Evolutionary conservation across 2,888 invertebrate species (phyloP), one percentile per base, ranked within the genome.

Genomic region (Ellobium chinense): DNA sequence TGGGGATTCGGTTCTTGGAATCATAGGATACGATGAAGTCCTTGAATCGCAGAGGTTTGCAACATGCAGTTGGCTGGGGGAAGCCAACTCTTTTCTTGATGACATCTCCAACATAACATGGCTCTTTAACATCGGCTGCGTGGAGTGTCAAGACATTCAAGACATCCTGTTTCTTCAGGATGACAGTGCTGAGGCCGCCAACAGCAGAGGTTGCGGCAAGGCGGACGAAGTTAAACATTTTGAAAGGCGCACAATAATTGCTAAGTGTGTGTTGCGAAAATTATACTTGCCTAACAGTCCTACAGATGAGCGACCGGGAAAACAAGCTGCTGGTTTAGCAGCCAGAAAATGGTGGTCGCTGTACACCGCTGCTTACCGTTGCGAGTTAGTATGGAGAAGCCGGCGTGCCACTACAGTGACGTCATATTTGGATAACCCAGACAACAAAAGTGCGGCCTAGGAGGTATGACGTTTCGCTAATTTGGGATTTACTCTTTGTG

Each of bases 11-110:
- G 36, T 80, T 80, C 70, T 74, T 80, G 1, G 80, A 73, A 27
- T 80, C 80, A 29, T 80, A 80, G 18, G 80, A 80, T 7, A 80
- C 74, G 54, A 80, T 80, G 63, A 80, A 80, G 69, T 80, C 80
- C 62, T 80, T 80, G 75, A 73, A 80, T 24, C 80, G 54, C 69
- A 80, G 46, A 24, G 75, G 80, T 29, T 80, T 80, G 56, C 80
- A 80, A 62, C 80, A 80, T 54, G 80, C 80, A 18, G 80, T 80
- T 24, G 73, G 75, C 36, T 80, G 80, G 34, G 80, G 80, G 34
- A 80, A 80, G 24, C 80, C 80, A 56, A 80, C 80, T 58, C 73
- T n/a, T 27, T 63, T 80, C 70, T 80, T 80, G 63, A 80, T 80
- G 27, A 73, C 66, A 69, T 80, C 80, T 7, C 80, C 80, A 69